phyloP scores from a whole-genome alignment of 2,888 invertebrate genomes.

The Cheilosia impressa region DNA sequence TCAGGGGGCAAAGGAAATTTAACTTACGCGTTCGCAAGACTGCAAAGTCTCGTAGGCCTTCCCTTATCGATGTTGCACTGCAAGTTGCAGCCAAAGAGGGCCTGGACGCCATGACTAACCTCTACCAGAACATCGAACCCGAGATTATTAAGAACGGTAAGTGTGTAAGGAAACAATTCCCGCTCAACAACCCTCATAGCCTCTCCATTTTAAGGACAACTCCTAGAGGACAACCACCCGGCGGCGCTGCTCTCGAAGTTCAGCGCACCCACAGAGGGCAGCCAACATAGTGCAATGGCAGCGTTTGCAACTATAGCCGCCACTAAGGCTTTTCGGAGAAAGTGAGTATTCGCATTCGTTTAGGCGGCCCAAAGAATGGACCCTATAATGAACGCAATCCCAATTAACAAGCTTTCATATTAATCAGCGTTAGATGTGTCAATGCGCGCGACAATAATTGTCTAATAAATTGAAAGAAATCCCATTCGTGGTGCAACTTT shows the following conservation, averaged over 20 bases:
- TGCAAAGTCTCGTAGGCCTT: constrained; percentile 76
- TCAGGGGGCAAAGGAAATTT: constrained; percentile 24
- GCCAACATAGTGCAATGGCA: constrained; percentile 81
- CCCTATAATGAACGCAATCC: constrained; percentile 15
- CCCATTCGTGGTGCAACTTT: constrained; percentile 77
- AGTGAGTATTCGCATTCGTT: constrained; percentile 79
- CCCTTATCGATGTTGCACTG: constrained; percentile 81
- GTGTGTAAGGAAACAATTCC: constrained; percentile 29
- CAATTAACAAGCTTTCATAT: background rate
- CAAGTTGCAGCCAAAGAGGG: constrained; percentile 82
- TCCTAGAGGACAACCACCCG: constrained; percentile 82
- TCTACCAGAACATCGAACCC: constrained; percentile 82
- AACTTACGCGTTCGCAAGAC: constrained; percentile 28
- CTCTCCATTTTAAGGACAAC: constrained; percentile 79
- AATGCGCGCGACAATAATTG: constrained; percentile 22
- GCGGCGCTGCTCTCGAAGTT: constrained; percentile 82
- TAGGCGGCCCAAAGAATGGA: background rate
- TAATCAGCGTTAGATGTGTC: constrained; percentile 18
- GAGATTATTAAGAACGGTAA: constrained; percentile 82
- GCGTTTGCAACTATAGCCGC: constrained; percentile 83
- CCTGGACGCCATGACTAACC: constrained; percentile 81
- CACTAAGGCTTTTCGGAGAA: constrained; percentile 83
- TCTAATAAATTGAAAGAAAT: constrained; percentile 48
- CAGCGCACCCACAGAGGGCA: constrained; percentile 81
- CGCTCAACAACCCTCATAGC: background rate